These are phyloP conservation scores for Enteromius unitaeniatus DNA, from an alignment of 2,797 vertebrate genomes.

Conservation along the genomic window DNA sequence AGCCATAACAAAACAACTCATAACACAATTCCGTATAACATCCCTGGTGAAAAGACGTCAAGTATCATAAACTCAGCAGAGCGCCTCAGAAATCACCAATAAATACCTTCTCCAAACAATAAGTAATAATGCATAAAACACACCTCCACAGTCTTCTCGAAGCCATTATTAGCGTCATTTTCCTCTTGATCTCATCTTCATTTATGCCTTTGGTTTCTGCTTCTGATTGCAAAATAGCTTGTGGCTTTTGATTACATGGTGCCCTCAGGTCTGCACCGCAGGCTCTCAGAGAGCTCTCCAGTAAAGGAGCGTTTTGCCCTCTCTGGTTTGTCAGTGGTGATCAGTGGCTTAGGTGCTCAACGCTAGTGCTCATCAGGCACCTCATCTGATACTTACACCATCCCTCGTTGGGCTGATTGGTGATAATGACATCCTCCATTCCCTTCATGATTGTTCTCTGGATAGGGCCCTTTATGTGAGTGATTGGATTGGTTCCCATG, in stretches of 20 bases:
- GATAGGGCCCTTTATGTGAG: conserved; percentile 65
- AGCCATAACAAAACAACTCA: conserved; percentile 13
- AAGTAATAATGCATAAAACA: conserved; percentile 21
- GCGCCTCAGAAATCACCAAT: background rate
- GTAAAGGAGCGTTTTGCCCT: conserved; percentile 33
- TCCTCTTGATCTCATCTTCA: conserved; percentile 52
- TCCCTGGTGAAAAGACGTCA: background rate
- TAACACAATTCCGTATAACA: background rate
- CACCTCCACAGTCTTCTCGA: background rate
- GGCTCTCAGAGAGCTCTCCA: conserved; percentile 44
- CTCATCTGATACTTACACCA: conserved; percentile 62
- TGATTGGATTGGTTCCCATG: conserved; percentile 73
- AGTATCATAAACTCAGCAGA: background rate
- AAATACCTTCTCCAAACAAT: conserved; percentile 3
- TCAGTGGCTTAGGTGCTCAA: conserved; percentile 45
- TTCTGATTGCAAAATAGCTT: conserved; percentile 45
- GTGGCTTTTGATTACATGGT: conserved; percentile 60
- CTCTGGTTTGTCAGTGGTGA: conserved; percentile 44
- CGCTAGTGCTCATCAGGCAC: conserved; percentile 40
- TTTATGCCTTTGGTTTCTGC: conserved; percentile 23
- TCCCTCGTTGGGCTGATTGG: conserved; percentile 74
- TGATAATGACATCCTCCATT: conserved; percentile 72
- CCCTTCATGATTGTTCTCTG: conserved; percentile 73
- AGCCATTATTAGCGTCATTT: conserved; percentile 43
- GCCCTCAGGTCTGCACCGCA: conserved; percentile 50